phyloP scores from a whole-genome alignment of 2,888 invertebrate genomes.

The Malacosoma neustria region DNA sequence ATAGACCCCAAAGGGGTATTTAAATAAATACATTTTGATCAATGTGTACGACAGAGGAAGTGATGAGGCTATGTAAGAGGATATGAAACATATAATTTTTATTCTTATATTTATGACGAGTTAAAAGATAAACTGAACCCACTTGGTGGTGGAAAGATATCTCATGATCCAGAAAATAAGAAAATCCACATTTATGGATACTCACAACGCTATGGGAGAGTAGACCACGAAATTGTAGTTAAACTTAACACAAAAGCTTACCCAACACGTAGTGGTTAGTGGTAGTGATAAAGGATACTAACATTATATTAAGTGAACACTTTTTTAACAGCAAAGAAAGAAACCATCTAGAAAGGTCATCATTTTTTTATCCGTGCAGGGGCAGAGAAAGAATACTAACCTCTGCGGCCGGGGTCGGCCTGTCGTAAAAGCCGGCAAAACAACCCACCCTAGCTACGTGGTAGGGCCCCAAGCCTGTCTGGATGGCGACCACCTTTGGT shows the following conservation, averaged over 20 bases:
- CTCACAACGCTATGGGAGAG: slow-evolving; percentile 93
- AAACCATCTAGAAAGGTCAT: too few species aligned
- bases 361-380: too few species aligned
- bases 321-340: too few species aligned
- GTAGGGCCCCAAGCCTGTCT: too few species aligned
- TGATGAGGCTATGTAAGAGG: slow-evolving; percentile 81
- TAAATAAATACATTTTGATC: slow-evolving; percentile 94
- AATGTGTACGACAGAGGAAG: slow-evolving; percentile 78
- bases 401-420: too few species aligned
- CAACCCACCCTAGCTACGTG: too few species aligned
- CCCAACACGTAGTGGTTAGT: slow-evolving; percentile 83
- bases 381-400: too few species aligned
- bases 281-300: slow-evolving; percentile 91
- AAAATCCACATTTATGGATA: slow-evolving; percentile 93
- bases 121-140: slow-evolving; percentile 54
- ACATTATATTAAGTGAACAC: too few species aligned
- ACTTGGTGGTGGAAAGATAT: slow-evolving; percentile 92
- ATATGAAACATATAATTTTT: slow-evolving; percentile 82
- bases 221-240: slow-evolving; percentile 88
- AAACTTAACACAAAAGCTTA: slow-evolving; percentile 83
- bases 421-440: too few species aligned
- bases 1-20: slow-evolving; percentile 91
- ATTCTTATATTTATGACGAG: slow-evolving; percentile 82
- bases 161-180: slow-evolving; percentile 85
- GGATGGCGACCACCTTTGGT: too few species aligned